Percentiles rank a stretch among this genome's conserved stretches.
phyloP scores from a whole-genome alignment of 2,797 vertebrate genomes.

The Coendou prehensilis region DNA sequence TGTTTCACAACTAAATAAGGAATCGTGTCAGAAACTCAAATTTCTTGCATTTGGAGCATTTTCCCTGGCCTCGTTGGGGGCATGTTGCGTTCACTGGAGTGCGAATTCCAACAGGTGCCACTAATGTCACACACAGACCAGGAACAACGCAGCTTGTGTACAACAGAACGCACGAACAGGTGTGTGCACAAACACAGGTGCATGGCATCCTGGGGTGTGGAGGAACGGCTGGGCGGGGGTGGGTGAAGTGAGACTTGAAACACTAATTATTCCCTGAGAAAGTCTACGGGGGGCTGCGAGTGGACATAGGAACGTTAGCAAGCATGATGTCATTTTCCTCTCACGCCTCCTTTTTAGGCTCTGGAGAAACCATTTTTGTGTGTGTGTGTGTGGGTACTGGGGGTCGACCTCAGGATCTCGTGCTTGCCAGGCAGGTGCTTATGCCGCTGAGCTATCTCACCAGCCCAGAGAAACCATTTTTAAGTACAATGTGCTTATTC shows the following conservation, averaged over 20 bases:
- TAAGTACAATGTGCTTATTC: slow-evolving; percentile 64
- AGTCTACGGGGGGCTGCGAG: background rate
- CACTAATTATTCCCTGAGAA: slow-evolving; percentile 45
- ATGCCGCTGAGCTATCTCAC: too few species aligned
- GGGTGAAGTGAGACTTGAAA: background rate
- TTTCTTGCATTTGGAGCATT: slow-evolving; percentile 1
- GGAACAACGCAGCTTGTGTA: background rate
- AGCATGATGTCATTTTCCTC: slow-evolving; percentile 58
- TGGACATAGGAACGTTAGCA: background rate
- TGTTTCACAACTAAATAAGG: slow-evolving; percentile 2
- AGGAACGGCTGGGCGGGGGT: background rate
- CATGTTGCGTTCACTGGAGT: background rate
- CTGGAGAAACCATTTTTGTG: slow-evolving; percentile 67
- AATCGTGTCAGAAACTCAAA: background rate
- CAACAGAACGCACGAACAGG: background rate
- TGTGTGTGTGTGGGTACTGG: too few species aligned
- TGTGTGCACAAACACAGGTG: background rate
- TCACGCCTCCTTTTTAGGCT: slow-evolving; percentile 1
- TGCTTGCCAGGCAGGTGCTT: too few species aligned
- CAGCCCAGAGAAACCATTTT: slow-evolving; percentile 61
- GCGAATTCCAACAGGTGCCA: background rate
- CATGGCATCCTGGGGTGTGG: background rate
- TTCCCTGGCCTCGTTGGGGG: background rate
- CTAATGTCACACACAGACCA: background rate
- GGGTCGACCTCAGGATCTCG: too few species aligned